Percentiles rank a stretch among this genome's conserved stretches.
Evolutionary conservation across 53 echinoderm and acorn worm genomes (phyloP).

Genomic region (Patiria pectinifera): DNA sequence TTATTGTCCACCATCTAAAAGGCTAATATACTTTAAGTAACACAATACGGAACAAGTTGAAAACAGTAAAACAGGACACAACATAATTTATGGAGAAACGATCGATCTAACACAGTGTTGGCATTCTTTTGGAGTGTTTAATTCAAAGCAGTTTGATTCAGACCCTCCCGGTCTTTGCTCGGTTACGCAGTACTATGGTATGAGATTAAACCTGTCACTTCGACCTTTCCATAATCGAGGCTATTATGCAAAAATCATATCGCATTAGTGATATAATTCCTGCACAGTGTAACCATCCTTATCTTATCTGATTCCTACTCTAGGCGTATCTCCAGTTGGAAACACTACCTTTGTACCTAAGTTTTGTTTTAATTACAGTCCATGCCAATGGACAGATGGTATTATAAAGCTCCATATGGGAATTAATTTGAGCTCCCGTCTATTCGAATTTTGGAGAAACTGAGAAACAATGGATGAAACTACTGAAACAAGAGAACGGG

Average conservation of each 20-base stretch:
- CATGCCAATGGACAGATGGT: neutral
- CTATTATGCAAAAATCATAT: neutral
- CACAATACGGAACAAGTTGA: too few species aligned
- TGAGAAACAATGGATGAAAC: neutral
- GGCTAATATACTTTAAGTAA: too few species aligned
- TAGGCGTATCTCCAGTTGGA: neutral
- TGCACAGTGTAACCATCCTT: neutral
- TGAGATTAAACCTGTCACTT: neutral
- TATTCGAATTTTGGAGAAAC: neutral
- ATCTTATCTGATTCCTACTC: neutral
- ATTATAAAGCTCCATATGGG: neutral
- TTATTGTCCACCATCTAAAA: too few species aligned
- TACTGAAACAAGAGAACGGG: neutral
- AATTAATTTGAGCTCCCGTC: neutral
- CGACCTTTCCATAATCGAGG: neutral
- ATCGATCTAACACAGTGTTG: too few species aligned
- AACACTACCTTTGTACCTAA: slow-evolving; percentile 13
- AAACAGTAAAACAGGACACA: too few species aligned
- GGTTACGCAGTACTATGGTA: neutral
- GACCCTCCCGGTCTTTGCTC: too few species aligned
- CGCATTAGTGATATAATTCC: neutral
- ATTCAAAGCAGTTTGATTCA: too few species aligned
- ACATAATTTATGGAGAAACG: too few species aligned
- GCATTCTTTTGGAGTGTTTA: too few species aligned
- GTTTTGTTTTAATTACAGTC: neutral